These are phyloP conservation scores for Eulemur albifrons DNA, from an alignment of 2,797 vertebrate species.

Conservation along the genomic window DNA sequence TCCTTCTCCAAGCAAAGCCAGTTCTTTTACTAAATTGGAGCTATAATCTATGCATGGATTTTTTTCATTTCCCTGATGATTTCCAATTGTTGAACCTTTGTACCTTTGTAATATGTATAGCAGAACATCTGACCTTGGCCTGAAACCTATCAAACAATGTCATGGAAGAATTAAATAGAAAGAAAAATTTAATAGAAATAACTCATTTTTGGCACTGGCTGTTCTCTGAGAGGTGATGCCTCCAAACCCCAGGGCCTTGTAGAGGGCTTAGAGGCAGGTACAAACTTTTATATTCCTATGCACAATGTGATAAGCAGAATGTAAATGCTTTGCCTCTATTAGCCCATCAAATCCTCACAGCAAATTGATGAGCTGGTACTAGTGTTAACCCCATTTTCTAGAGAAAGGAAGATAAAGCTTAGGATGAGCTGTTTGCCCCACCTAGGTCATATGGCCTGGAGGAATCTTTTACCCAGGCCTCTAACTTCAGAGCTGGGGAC, in stretches of 20 bases:
- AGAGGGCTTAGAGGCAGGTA: neutral
- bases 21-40: slow-evolving; percentile 47
- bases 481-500: neutral
- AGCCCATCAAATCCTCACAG: neutral
- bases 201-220: slow-evolving; percentile 6
- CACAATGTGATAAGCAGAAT: neutral
- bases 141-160: slow-evolving; percentile 27
- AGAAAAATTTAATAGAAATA: slow-evolving; percentile 24
- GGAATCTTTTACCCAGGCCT: neutral
- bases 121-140: slow-evolving; percentile 22
- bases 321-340: neutral
- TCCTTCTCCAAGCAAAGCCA: slow-evolving; percentile 33
- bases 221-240: neutral
- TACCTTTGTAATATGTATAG: slow-evolving; percentile 23
- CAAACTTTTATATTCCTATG: neutral
- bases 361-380: neutral
- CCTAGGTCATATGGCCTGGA: neutral
- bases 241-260: neutral
- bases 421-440: neutral
- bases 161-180: slow-evolving; percentile 11
- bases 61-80: slow-evolving; percentile 2
- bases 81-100: slow-evolving; percentile 17
- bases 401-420: neutral
- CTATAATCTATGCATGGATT: slow-evolving; percentile 14
- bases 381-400: neutral